Evolutionary conservation across 2,888 invertebrate genomes (phyloP), one percentile per base, ranked within the genome.

Genomic region (Rugalucina vietnamica): DNA sequence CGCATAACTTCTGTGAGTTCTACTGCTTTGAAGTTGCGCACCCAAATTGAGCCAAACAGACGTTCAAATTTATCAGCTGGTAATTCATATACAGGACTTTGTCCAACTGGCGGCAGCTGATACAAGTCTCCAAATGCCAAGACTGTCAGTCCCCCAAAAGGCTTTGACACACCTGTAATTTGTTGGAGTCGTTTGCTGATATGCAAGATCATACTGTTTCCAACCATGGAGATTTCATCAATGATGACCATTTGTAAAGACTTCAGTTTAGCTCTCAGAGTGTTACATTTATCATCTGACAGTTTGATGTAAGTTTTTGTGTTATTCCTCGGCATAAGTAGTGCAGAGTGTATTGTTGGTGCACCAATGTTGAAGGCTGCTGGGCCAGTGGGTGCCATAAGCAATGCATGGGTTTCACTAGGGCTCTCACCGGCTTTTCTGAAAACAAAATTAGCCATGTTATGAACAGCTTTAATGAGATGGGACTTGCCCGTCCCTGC

Each of bases 401-500:
- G 27, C n/a, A 75, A 49, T 43, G 50, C 73, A 73, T 74, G 43
- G 54, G 50, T 72, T 18, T 43, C 69, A 72, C 39, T 57, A 27
- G 79, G 79, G 39, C 27, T 73, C 24, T 81, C 75, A 32, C 81
- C 81, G 70, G 76, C 75, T 54, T 57, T 81, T 29, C 81, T 34
- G 27, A 81, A 57, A 24, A 37, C 60, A 37, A 70, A 60, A 32
- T 81, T 37, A n/a, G 76, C 76, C 65, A 73, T 81, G 27, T 81
- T 76, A 76, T 81, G 76, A 32, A 81, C 50, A 37, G 75, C 71
- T 34, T 54, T 50, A n/a, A 70, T 76, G 12, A 85, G 39, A 70
- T 82, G 80, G n/a, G 79, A 82, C 75, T 85, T 85, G 14, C 85
- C 85, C 32, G 82, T 85, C 5, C 85, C 85, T 36, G 79, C 82